A percentile compares a stretch with the other conserved stretches of the same genome.
These are phyloP conservation scores for Hemitrygon akajei DNA, from an alignment of 2,797 vertebrate genomes.

Conservation along the genomic window DNA sequence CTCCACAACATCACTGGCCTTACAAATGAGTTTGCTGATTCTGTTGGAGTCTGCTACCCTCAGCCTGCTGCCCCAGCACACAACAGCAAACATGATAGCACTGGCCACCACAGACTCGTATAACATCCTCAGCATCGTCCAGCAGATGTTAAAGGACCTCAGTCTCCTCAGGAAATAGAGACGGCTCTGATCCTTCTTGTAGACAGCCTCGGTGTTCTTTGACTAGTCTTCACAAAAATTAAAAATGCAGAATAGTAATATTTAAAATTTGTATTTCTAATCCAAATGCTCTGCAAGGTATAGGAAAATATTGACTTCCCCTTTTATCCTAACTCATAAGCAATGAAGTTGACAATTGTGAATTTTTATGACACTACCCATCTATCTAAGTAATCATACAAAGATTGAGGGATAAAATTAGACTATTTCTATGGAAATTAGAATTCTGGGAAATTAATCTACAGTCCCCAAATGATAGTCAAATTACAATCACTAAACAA, in stretches of 20 bases:
- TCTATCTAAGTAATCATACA: neutral
- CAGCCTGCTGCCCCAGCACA: too few relatives aligned
- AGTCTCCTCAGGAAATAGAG: too few relatives aligned
- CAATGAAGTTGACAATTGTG: neutral
- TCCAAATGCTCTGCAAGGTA: neutral
- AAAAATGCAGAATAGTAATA: neutral
- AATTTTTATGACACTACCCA: neutral
- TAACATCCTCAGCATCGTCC: too few relatives aligned
- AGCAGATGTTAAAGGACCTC: too few relatives aligned
- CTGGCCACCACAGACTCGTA: too few relatives aligned
- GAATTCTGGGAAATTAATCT: neutral
- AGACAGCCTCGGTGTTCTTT: too few relatives aligned
- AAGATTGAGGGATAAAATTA: neutral
- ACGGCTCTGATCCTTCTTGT: too few relatives aligned
- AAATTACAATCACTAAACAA: too few relatives aligned
- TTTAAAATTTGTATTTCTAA: neutral
- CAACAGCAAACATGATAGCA: too few relatives aligned
- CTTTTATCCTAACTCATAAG: neutral
- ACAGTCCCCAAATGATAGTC: neutral
- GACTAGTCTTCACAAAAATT: neutral
- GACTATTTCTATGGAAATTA: neutral
- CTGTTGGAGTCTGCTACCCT: too few relatives aligned
- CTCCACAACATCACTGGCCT: too few relatives aligned
- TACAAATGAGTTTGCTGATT: too few relatives aligned
- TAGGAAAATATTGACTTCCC: neutral